These are phyloP conservation scores for Galagoides demidoff DNA, from an alignment of 2,797 vertebrate species.

Conservation along the genomic window DNA sequence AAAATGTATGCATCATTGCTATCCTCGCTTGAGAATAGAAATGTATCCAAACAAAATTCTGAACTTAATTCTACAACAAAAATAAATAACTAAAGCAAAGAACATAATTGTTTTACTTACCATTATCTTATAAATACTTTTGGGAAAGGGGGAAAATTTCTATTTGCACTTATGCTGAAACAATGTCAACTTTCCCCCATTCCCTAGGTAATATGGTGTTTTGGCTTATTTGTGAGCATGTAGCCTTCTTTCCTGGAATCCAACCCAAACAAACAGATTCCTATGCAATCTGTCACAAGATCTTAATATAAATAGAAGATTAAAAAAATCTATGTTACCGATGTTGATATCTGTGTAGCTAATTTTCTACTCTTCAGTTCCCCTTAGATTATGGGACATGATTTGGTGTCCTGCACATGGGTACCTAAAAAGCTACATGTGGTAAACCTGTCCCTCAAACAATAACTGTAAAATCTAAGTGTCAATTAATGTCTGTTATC, in stretches of 20 bases:
- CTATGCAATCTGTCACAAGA: background rate
- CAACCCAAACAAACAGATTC: constrained; percentile 33
- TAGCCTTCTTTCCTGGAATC: background rate
- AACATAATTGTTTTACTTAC: background rate
- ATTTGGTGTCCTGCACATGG: background rate
- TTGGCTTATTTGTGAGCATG: background rate
- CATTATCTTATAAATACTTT: background rate
- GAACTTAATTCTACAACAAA: constrained; percentile 5
- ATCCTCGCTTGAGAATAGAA: background rate
- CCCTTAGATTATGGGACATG: background rate
- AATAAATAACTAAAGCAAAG: background rate
- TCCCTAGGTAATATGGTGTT: background rate
- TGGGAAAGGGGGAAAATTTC: background rate
- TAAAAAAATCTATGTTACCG: background rate
- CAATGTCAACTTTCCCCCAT: background rate
- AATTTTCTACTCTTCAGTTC: background rate
- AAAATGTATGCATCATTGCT: background rate
- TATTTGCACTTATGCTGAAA: background rate
- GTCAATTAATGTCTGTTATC: constrained; percentile 13
- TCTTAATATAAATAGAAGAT: background rate
- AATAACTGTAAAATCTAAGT: background rate
- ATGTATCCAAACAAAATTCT: background rate
- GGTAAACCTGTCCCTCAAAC: background rate
- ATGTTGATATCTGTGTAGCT: background rate
- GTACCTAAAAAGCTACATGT: background rate